A percentile compares a stretch with the other conserved stretches of the same genome.
These are phyloP conservation scores for Heliconius cydno DNA, from an alignment of 2,888 invertebrate species.

Conservation along the genomic window DNA sequence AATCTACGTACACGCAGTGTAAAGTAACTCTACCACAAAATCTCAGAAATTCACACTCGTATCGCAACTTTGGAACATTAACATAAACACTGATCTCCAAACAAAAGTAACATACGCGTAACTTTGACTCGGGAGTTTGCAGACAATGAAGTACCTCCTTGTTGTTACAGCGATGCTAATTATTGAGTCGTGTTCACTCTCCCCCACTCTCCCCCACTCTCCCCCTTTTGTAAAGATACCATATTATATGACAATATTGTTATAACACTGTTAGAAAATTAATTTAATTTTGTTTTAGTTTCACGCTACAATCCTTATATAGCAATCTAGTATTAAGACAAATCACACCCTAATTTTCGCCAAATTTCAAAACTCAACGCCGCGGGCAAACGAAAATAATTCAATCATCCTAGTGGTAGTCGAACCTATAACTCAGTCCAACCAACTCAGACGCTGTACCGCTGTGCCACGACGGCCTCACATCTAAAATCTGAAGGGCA, in stretches of 20 bases:
- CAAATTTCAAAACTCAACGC: background rate
- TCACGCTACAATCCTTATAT: background rate
- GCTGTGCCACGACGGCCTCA: background rate
- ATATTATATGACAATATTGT: background rate
- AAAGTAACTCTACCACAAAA: constrained; percentile 15
- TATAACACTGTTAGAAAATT: background rate
- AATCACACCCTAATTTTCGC: background rate
- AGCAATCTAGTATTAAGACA: background rate
- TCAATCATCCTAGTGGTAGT: background rate
- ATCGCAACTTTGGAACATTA: constrained; percentile 32
- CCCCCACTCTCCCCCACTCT: background rate
- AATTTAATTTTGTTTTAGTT: background rate
- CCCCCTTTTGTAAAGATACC: background rate
- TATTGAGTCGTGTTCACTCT: constrained; percentile 30
- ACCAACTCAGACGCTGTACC: background rate
- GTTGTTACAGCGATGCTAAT: constrained; percentile 28
- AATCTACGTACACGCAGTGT: background rate
- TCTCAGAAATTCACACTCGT: constrained; percentile 20
- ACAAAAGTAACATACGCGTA: constrained; percentile 30
- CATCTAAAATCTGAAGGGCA: constrained; percentile 2
- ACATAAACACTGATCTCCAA: constrained; percentile 37
- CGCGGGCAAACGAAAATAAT: background rate
- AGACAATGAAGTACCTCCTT: constrained; percentile 9
- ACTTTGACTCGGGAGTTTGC: constrained; percentile 22
- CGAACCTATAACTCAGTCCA: background rate